Base-by-base conservation (phyloP, 2,888 invertebrate genomes). In the Bhutanitis thaidina region DNA sequence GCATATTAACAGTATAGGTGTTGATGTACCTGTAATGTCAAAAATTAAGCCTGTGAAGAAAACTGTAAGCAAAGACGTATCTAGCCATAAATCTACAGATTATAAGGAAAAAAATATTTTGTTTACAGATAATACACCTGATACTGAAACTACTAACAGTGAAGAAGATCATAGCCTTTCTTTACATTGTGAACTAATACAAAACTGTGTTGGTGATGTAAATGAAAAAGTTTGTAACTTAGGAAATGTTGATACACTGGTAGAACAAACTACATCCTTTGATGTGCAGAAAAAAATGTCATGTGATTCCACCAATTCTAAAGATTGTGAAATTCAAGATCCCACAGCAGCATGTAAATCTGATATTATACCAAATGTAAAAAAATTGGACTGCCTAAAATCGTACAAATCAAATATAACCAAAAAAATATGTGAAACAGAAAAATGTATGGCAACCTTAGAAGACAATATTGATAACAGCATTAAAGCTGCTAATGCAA, bases 41-140 rank as follows among this genome's bases (percentile, higher is more conserved):
- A 77, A 83, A 65, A 65, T 83, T 46, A 85, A 87, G 62, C 79
- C 82, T 16, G 67, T 79, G 49, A 69, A 63, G 20, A 71, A 70
- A 52, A 57, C 64, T 41, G 52, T 60, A 38, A 60, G 54, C 29
- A 20, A 41, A 34, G 59, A 56, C n/a, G 57, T 58, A 52, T 43
- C 46, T 37, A 60, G 61, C 51, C 50, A 57, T 25, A 43, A 45
- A 37, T 27, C 43, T n/a, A 13, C 13, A 16, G 51, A 51, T 20
- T 27, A 13, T 37, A 46, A 35, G 9, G 40, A 45, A 16, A 16
- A 36, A 36, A 12, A 36, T 40, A 29, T 29, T 49, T 12, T 13
- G 3, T 4, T 20, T 30, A 36, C 14, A 36, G 30, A 46, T 37
- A 47, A 38, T 38, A 27, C 36, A 15, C 12, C 8, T 13, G 43